These are phyloP conservation scores for Orius insidiosus DNA, from an alignment of 1,140 invertebrate species.

Conservation along the genomic window DNA sequence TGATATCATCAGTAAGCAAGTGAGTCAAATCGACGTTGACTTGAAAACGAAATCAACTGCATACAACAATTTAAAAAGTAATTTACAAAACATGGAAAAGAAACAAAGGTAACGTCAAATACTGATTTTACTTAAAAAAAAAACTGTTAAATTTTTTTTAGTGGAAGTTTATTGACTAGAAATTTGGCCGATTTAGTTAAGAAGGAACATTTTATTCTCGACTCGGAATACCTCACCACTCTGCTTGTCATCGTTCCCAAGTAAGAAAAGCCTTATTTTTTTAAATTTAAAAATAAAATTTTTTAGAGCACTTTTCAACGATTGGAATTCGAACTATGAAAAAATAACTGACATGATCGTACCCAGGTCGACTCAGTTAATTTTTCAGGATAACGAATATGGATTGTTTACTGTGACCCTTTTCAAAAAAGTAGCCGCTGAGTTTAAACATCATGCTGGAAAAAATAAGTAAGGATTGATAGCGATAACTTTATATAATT, in stretches of 20 bases:
- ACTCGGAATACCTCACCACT: conserved; percentile 94
- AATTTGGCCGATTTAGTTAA: conserved; percentile 81
- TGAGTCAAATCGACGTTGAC: conserved; percentile 91
- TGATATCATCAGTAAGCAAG: conserved; percentile 96
- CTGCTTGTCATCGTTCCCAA: conserved; percentile 92
- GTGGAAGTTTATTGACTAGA: conserved; percentile 81
- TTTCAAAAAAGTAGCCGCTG: conserved; percentile 46
- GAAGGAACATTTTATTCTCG: conserved; percentile 94
- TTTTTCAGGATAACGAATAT: conserved; percentile 83
- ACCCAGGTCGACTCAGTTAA: conserved; percentile 77
- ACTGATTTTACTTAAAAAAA: conserved; percentile 8
- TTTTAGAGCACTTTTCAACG: conserved; percentile 40
- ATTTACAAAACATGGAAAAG: conserved; percentile 62
- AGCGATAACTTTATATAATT: too few species aligned
- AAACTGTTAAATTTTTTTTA: conserved; percentile 27
- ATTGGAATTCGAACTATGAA: conserved; percentile 86
- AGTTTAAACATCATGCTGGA: conserved; percentile 88
- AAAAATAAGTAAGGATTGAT: conserved; percentile 55
- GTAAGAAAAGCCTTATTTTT: too few species aligned
- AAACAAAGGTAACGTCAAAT: conserved; percentile 75
- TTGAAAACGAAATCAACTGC: conserved; percentile 87
- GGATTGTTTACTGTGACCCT: conserved; percentile 68
- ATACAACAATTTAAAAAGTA: conserved; percentile 94
- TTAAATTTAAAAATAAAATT: too few species aligned
- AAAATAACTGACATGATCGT: conserved; percentile 94